These are phyloP conservation scores for Callospermophilus lateralis DNA, from an alignment of 2,113 vertebrate species.

Conservation along the genomic window DNA sequence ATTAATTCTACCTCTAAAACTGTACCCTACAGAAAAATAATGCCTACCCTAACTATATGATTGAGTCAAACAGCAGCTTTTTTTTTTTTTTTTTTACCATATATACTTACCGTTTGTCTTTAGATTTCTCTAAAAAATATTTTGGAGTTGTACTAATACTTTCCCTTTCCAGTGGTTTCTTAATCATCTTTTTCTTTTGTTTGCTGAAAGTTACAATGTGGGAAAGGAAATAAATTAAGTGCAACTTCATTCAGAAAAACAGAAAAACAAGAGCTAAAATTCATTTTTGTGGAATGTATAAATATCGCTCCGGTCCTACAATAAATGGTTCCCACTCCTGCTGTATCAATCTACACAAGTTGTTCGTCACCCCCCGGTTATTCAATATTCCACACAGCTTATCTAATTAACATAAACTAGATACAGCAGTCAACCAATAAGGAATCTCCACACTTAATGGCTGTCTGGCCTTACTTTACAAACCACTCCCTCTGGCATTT, in stretches of 20 bases:
- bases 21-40: conserved; percentile 47
- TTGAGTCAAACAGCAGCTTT: not conserved
- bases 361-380: no score
- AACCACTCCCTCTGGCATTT: no score
- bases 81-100: not conserved
- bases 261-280: conserved; percentile 49
- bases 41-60: not conserved
- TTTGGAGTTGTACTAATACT: conserved; percentile 95
- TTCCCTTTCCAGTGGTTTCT: conserved; percentile 93
- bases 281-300: no score
- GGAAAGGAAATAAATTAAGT: conserved; percentile 57
- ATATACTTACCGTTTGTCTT: conserved; percentile 86
- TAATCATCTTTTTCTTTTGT: conserved; percentile 93
- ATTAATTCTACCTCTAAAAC: conserved; percentile 53
- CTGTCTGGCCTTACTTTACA: no score
- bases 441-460: no score
- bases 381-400: no score
- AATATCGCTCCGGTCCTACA: no score
- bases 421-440: no score
- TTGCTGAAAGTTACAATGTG: conserved; percentile 89
- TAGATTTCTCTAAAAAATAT: conserved; percentile 89
- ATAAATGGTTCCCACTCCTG: no score
- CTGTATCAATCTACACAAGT: no score
- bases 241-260: conserved; percentile 39
- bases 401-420: no score